Evolutionary conservation across 2,797 vertebrate genomes (phyloP).

Genomic region (Lateolabrax maculatus): DNA sequence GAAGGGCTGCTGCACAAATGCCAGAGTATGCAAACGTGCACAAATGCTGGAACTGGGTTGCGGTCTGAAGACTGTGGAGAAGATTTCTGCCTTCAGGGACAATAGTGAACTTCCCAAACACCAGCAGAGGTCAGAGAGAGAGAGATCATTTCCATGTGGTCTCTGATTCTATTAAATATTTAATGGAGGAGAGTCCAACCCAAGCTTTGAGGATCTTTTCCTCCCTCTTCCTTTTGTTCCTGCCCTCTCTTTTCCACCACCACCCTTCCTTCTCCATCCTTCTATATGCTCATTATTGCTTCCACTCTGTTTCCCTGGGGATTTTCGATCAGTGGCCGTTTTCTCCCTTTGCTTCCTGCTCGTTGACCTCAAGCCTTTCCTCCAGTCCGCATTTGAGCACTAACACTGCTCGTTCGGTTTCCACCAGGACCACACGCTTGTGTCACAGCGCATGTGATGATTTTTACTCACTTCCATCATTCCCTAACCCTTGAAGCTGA

Average conservation of each 20-base stretch:
- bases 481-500: neutral
- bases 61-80: conserved; percentile 6
- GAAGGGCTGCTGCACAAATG: neutral
- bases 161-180: conserved; percentile 78
- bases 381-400: neutral
- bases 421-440: neutral
- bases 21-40: neutral
- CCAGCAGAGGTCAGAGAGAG: conserved; percentile 65
- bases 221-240: neutral
- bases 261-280: neutral
- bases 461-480: neutral
- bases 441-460: neutral
- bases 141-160: conserved; percentile 59
- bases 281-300: neutral
- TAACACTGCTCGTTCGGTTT: neutral
- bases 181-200: conserved; percentile 64
- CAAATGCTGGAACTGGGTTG: neutral
- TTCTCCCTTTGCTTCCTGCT: conserved; percentile 1
- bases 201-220: conserved; percentile 41
- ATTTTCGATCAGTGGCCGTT: neutral
- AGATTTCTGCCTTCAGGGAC: conserved; percentile 31
- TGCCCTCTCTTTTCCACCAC: neutral
- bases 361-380: conserved; percentile 31
- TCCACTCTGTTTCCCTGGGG: neutral
- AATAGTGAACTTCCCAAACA: conserved; percentile 51